Evolutionary conservation across 1,140 invertebrate genomes (phyloP), one percentile per base, ranked within the genome.

Genomic region (Drosophila nasuta): DNA sequence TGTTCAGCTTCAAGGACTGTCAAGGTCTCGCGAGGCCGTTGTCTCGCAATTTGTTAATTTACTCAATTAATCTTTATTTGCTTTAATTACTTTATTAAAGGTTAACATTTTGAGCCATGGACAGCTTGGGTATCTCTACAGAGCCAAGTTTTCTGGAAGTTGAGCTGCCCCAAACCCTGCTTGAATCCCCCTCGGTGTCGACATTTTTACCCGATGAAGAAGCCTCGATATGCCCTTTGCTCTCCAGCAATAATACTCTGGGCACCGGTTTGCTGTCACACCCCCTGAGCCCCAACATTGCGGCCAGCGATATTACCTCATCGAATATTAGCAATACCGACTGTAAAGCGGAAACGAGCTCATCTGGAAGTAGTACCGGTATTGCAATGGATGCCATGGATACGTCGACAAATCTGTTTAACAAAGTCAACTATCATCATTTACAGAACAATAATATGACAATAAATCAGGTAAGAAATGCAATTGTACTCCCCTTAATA

Each of bases 151-250:
- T 92, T 15, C 60, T 91, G 4, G 77, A 83, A 73, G 89, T 91
- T n/a, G 78, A 91, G 35, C 70, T 91, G 13, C 80, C 90, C 7
- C 65, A 72, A 25, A 81, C 82, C 8, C 54, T 91, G 5, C 68
- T 81, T 25, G 80, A 87, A 54, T 92, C 91, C 5, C 88, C 91
- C 1, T 91, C 91, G 6, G 75, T 77, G 45, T 89, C 91, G 0
- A 92, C 91, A 15, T 93, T 93, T 81, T 45, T 94, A 13, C 90
- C 91, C 1, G 94, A 94, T 67, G 94, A 94, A 77, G 93, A 94
- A 38, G 92, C 93, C 7, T 94, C 94, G 11, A 94, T 93, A 33
- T 94, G 94, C 70, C 94, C 94, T 1, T 76, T 94, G 38, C 92
- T 94, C 10, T 82, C 82, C 1, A 77, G 67, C 25, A 94, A 35